Evolutionary conservation across 1,140 invertebrate genomes (phyloP), one percentile per base, ranked within the genome.

Genomic region (Lasaia peninsularis): DNA sequence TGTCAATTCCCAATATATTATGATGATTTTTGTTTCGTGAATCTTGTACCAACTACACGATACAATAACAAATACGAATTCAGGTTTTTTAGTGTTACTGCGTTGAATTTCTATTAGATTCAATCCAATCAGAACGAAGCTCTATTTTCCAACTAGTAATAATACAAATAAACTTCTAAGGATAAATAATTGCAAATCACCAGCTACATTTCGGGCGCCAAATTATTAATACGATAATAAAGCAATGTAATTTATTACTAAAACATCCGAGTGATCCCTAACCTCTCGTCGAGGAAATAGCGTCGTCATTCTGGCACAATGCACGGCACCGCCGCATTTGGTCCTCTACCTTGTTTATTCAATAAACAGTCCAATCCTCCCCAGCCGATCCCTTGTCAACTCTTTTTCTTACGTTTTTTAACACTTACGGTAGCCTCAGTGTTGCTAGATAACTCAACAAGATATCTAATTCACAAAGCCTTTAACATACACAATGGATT

Each of bases 281-380:
- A 28, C 49, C 21, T 24, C 21, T 51, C 49, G 14, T 37, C 32
- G 18, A 33, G 8, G 40, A 50, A 52, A 68, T 53, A 40, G 33
- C 20, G 50, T 1, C 44, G 69, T 71, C 65, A 71, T 63, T 40
- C 28, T 44, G 33, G 11, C 52, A 70, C 68, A 67, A 71, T 59
- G 60, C 58, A 12, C 11, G 11, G 11, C 21, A 51, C 21, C 54
- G 49, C 34, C 48, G 56, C 49, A 40, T 40, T 40, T 55, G 40
- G 50, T 37, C 48, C 34, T 57, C 50, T 34, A 48, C 28, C 56
- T 65, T 73, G 65, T 73, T 73, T 70, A 60, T 65, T 67, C 55
- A 64, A 73, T 62, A 73, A 73, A 73, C 67, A 70, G 48, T 57
- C 58, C 60, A 63, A 60, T 65, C 62, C 67, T 65, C 56, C 59